Conservation (phyloP, 2,113 vertebrate genomes). For the Gymnogyps californianus region DNA sequence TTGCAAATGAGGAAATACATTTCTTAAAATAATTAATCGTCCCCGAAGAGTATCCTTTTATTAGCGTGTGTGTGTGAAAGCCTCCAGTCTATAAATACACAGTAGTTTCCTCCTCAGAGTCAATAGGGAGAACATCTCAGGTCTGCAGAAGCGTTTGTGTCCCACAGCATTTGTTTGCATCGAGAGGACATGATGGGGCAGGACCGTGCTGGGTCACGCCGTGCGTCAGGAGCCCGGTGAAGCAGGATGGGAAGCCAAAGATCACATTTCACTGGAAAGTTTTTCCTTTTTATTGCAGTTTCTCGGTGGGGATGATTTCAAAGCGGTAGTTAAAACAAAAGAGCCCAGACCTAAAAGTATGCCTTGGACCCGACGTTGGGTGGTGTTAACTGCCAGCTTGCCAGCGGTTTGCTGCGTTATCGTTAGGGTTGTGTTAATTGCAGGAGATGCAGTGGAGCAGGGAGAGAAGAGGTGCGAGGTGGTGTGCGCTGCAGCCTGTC, state of each 20-base stretch:
- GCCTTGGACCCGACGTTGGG: fast-evolving
- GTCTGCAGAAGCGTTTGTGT: not conserved
- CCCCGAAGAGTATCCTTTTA: not conserved
- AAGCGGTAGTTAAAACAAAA: not conserved
- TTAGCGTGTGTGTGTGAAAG: not conserved
- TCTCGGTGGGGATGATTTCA: not conserved
- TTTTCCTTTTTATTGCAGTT: not conserved
- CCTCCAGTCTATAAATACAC: not conserved
- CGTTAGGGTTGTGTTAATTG: not conserved
- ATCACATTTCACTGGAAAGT: not conserved
- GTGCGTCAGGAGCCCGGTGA: not conserved
- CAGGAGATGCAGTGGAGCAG: not conserved
- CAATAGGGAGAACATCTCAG: not conserved
- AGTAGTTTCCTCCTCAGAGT: not conserved
- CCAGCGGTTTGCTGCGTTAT: not conserved
- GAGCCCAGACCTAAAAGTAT: not conserved
- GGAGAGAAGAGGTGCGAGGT: not conserved
- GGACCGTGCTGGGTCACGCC: not conserved
- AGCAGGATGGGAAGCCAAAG: not conserved
- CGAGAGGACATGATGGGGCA: not conserved
- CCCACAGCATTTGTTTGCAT: not conserved
- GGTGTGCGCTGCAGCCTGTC: not conserved
- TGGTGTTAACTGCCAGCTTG: not conserved
- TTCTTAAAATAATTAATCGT: slow-evolving; percentile 30
- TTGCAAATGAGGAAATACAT: slow-evolving; percentile 12